These are phyloP conservation scores for Cathartes aura DNA, from an alignment of 2,113 vertebrate genomes.

Conservation along the genomic window DNA sequence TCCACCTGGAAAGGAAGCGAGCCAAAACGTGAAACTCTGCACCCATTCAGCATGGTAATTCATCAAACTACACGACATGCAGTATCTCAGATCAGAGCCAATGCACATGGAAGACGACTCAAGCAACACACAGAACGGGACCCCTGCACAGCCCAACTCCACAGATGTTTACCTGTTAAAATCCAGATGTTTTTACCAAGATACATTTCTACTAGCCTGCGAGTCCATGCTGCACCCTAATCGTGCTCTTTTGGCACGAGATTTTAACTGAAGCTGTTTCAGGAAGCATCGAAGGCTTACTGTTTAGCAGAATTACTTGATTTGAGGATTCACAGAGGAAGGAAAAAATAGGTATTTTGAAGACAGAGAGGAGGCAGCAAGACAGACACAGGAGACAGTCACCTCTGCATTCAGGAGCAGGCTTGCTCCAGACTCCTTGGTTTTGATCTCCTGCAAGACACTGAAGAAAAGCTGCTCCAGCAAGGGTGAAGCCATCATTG, in stretches of 20 bases:
- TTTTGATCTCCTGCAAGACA: not conserved
- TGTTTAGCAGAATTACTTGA: not conserved
- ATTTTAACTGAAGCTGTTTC: not conserved
- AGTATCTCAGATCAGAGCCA: not conserved
- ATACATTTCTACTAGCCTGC: not conserved
- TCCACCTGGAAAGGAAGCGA: not conserved
- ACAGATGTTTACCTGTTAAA: not conserved
- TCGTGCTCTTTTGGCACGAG: not conserved
- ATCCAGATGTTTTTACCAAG: not conserved
- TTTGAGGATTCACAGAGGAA: not conserved
- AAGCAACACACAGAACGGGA: too few relatives aligned
- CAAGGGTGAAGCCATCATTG: too few relatives aligned
- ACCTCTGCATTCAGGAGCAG: not conserved
- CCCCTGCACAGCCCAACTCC: not conserved
- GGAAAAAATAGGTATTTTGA: not conserved
- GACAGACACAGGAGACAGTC: not conserved
- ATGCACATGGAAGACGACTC: rapidly evolving
- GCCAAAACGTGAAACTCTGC: not conserved
- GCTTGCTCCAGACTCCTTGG: not conserved
- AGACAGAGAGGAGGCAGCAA: not conserved
- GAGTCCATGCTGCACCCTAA: rapidly evolving
- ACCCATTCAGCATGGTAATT: not conserved
- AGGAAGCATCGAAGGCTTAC: not conserved
- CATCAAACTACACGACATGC: too few relatives aligned
- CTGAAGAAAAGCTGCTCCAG: not conserved